These are phyloP conservation scores for Notospermus geniculatus DNA, from an alignment of 1,140 invertebrate species.

Conservation along the genomic window DNA sequence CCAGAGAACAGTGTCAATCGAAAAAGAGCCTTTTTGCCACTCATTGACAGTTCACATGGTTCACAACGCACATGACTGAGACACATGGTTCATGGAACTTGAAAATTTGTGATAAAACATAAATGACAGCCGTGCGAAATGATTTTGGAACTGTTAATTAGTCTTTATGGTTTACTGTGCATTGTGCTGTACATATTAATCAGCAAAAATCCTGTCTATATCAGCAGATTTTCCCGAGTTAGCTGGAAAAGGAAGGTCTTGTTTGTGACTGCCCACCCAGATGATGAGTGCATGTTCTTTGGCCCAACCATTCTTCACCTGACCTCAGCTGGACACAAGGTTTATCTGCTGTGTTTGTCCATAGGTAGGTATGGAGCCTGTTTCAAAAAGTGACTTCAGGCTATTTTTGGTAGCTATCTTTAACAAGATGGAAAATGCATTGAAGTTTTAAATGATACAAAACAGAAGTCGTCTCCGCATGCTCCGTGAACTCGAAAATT, in stretches of 20 bases:
- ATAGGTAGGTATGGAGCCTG: constrained; percentile 65
- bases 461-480: no score
- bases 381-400: no score
- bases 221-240: not conserved
- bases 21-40: no score
- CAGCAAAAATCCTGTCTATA: not conserved
- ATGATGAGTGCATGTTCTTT: constrained; percentile 96
- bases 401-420: no score
- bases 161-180: constrained; percentile 1
- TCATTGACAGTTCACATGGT: no score
- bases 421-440: no score
- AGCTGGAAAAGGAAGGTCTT: constrained; percentile 60
- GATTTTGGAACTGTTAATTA: not conserved
- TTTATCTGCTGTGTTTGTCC: constrained; percentile 84
- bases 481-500: no score
- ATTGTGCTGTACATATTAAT: not conserved
- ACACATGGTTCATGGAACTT: no score
- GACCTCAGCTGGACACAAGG: constrained; percentile 61
- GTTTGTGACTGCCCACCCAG: constrained; percentile 89
- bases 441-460: no score
- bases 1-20: no score
- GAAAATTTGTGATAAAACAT: no score
- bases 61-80: no score
- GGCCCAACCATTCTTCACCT: constrained; percentile 79
- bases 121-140: not conserved